Percentiles rank a stretch among this genome's conserved stretches.
Evolutionary conservation across 2,888 invertebrate genomes (phyloP).

Genomic region (Drosophila paucipuncta): DNA sequence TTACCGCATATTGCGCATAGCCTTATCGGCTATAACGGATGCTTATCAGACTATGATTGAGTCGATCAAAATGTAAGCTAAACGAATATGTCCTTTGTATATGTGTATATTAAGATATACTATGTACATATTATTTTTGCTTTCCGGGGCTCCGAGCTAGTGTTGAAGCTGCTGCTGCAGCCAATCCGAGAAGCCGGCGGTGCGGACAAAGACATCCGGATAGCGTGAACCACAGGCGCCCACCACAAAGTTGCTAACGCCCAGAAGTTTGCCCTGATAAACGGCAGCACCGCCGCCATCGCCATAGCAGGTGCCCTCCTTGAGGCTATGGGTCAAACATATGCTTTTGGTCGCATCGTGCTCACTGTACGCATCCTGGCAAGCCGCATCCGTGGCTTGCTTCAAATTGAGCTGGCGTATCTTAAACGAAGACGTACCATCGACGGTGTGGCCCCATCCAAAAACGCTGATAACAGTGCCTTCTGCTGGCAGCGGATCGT

Average conservation of each 20-base stretch:
- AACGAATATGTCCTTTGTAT: not conserved
- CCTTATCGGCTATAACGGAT: too few species aligned
- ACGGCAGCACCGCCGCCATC: slow-evolving; percentile 82
- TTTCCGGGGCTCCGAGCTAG: slow-evolving; percentile 17
- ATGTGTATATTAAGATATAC: not conserved
- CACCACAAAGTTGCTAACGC: slow-evolving; percentile 74
- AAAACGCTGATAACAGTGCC: slow-evolving; percentile 68
- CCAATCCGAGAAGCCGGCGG: slow-evolving; percentile 64
- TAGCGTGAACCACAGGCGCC: slow-evolving; percentile 82
- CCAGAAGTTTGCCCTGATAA: slow-evolving; percentile 72
- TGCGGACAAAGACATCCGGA: slow-evolving; percentile 76
- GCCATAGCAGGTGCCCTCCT: slow-evolving; percentile 82
- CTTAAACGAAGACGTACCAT: slow-evolving; percentile 66
- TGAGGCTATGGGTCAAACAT: slow-evolving; percentile 74
- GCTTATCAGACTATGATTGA: not conserved
- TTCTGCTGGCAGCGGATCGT: slow-evolving; percentile 50
- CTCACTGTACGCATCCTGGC: slow-evolving; percentile 66
- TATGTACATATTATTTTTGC: not conserved
- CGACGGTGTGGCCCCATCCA: slow-evolving; percentile 82
- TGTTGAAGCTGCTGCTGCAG: slow-evolving; percentile 53
- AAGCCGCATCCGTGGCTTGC: slow-evolving; percentile 56
- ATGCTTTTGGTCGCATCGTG: slow-evolving; percentile 58
- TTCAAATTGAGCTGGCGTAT: slow-evolving; percentile 59
- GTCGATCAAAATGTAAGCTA: not conserved
- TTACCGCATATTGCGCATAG: too few species aligned